These are phyloP conservation scores for Tadarida brasiliensis DNA, from an alignment of 2,797 vertebrate genomes.

Conservation along the genomic window DNA sequence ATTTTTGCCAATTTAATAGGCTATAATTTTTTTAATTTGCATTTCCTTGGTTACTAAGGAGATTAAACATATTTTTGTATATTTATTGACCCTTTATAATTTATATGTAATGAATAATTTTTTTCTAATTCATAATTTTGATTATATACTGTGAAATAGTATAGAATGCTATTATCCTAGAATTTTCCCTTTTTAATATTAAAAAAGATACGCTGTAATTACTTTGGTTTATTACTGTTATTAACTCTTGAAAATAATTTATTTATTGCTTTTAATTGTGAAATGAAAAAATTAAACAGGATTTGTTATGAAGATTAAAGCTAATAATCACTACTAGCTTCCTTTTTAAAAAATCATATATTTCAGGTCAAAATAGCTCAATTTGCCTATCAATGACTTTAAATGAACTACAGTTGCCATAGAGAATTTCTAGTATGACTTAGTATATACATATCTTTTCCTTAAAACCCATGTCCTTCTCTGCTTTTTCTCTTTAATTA, in stretches of 20 bases:
- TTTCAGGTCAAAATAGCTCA: not conserved
- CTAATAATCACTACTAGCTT: not conserved
- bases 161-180: not conserved
- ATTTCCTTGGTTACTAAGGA: not conserved
- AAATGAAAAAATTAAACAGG: not conserved
- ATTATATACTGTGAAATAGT: not conserved
- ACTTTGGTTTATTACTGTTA: conserved; percentile 49
- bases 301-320: not conserved
- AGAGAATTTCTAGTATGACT: conserved; percentile 22
- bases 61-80: not conserved
- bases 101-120: not conserved
- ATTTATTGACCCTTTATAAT: not conserved
- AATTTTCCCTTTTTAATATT: conserved; percentile 57
- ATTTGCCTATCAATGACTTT: conserved; percentile 33
- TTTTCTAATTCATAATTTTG: not conserved
- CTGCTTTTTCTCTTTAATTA: not conserved
- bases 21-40: not conserved
- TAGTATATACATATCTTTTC: not conserved
- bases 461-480: not conserved
- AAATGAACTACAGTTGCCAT: not conserved
- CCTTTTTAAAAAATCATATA: not conserved
- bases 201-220: conserved; percentile 37
- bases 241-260: not conserved
- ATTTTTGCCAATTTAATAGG: not conserved
- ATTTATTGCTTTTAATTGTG: conserved; percentile 6